Percentiles rank a stretch among this genome's conserved stretches.
phyloP scores from a whole-genome alignment of 2,888 invertebrate species.

The Acrobasis repandana region DNA sequence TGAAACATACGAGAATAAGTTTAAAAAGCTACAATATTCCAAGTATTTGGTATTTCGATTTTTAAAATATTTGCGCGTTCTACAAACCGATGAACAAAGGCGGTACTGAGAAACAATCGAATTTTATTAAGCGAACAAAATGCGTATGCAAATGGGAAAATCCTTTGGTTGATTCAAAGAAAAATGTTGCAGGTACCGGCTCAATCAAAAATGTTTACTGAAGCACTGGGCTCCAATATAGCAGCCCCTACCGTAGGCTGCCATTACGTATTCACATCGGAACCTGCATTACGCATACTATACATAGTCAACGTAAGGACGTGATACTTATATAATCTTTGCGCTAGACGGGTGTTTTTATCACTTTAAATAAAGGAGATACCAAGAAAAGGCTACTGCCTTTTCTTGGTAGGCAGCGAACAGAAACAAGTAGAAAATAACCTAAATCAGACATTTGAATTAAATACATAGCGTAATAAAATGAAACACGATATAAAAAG shows the following conservation, averaged over 20 bases:
- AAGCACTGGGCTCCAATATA: slow-evolving; percentile 55
- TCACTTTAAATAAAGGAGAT: background rate
- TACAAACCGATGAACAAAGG: no score
- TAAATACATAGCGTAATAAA: no score
- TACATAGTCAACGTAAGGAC: slow-evolving; percentile 36
- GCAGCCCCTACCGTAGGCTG: slow-evolving; percentile 44
- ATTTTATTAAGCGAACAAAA: slow-evolving; percentile 41
- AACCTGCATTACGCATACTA: slow-evolving; percentile 40
- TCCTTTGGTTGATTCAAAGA: slow-evolving; percentile 46
- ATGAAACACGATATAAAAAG: no score
- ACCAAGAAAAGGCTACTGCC: no score
- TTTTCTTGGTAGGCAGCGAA: no score
- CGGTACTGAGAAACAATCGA: slow-evolving; percentile 36
- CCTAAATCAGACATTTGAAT: no score
- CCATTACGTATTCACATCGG: slow-evolving; percentile 47
- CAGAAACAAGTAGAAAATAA: no score
- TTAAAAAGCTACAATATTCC: no score
- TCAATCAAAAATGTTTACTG: slow-evolving; percentile 71
- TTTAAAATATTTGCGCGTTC: no score
- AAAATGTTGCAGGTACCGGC: slow-evolving; percentile 48
- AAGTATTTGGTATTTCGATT: no score
- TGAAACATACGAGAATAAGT: no score
- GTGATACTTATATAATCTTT: slow-evolving; percentile 37
- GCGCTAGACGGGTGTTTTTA: background rate
- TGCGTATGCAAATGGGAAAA: slow-evolving; percentile 47